Percentiles rank a stretch among this genome's conserved stretches.
Evolutionary conservation across 2,888 invertebrate genomes (phyloP).

Genomic region (Lomographa bimaculata): DNA sequence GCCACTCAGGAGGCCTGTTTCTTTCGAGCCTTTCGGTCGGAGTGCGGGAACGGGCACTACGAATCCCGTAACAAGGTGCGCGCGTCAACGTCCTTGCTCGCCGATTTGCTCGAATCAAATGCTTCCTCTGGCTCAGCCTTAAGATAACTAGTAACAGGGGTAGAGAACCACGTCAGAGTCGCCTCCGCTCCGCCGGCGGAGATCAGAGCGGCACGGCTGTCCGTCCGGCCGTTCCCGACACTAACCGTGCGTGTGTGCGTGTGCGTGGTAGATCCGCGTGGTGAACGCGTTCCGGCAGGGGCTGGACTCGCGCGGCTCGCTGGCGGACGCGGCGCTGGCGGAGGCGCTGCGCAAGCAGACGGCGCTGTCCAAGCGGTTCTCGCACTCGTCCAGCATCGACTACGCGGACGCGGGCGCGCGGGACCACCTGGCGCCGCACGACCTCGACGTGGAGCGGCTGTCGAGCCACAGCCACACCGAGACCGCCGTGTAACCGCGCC

Average conservation of each 20-base stretch:
- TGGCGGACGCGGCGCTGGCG: slow-evolving; percentile 95
- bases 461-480: slow-evolving; percentile 97
- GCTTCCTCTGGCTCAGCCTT: no score
- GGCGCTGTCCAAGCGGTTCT: slow-evolving; percentile 95
- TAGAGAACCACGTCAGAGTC: no score
- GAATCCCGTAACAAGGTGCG: no score
- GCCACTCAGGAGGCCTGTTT: no score
- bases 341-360: slow-evolving; percentile 97
- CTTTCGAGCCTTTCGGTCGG: no score
- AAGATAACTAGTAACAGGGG: no score
- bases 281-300: slow-evolving; percentile 99
- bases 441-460: slow-evolving; percentile 96
- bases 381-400: slow-evolving; percentile 94
- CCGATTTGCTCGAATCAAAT: no score
- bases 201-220: slow-evolving; percentile 33
- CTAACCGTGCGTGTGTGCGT: slow-evolving; percentile 11
- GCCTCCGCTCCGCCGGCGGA: slow-evolving; percentile 17
- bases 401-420: slow-evolving; percentile 94
- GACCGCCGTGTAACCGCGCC: slow-evolving; percentile 90
- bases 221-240: slow-evolving; percentile 3
- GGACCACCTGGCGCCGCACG: slow-evolving; percentile 94
- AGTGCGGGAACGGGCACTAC: no score
- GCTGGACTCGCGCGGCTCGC: slow-evolving; percentile 97
- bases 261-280: slow-evolving; percentile 96
- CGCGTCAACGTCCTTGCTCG: no score